Base-by-base conservation (phyloP, 2,113 vertebrate genomes). In the Capreolus pygargus region DNA sequence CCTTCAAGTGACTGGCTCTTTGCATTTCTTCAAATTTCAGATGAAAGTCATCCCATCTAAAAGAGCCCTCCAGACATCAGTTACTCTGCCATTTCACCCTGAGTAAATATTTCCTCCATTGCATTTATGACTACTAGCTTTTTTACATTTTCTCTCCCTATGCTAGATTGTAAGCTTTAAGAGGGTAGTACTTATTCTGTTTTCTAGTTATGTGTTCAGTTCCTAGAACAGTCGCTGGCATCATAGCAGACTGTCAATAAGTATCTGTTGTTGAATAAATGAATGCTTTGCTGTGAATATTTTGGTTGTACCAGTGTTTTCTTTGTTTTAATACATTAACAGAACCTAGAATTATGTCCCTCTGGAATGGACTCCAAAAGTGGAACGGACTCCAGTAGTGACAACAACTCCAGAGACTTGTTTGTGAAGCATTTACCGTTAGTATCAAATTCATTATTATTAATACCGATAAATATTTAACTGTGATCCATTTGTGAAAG, bases 391-490 rank as follows among this genome's bases (percentile, higher is more conserved):
- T 76, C 70, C 81, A 78, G 3, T 60, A 52, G 15, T 50, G 81
- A 98, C 3, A 58, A 33, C 47, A 61, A 25, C 47, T 79, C 94
- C 86, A 17, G 43, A 39, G 70, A 84, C 5, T 2, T 39, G 28
- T 83, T 14, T 97, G 64, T 52, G 57, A 28, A 58, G 45, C 0
- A 9, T 89, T 97, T 95, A 84, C 12, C 28, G 99, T 99, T 97
- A 98, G 99, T 99, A 96, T 94, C 74, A 13, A 70, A 91, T 96
- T 86, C 55, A 57, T 95, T 95, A 64, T 91, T 89, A 57, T 54
- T 91, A 79, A 33, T 78, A 78, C 28, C 19, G 78, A 30, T 39
- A 82, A 95, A 74, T 14, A 50, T 61, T 83, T 93, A 93, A 76
- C 47, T 89, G 3, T 86, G 21, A 36, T 88, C 27, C 25, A 78